Conservation (phyloP, 2,113 vertebrate genomes). For the Anhinga rufa region DNA sequence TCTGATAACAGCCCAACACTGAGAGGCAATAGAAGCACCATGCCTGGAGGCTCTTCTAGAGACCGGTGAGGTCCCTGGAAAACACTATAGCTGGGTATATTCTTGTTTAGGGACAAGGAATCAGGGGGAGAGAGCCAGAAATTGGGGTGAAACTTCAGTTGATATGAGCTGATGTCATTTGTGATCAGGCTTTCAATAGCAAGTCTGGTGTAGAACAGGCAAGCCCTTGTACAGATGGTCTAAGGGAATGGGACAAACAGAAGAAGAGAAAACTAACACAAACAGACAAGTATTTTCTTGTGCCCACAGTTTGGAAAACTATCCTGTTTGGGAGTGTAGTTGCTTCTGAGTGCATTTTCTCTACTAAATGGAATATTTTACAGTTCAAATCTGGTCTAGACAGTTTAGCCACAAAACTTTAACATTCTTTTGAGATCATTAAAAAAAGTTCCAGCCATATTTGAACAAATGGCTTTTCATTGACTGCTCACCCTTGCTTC, state of each 20-base stretch:
- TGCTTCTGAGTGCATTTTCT: conserved; percentile 7
- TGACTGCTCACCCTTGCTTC: neutral
- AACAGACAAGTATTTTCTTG: neutral
- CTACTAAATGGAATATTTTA: conserved; percentile 40
- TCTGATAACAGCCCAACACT: neutral
- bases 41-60: neutral
- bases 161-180: neutral
- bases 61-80: neutral
- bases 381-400: conserved; percentile 36
- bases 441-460: neutral
- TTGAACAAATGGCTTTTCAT: conserved; percentile 56
- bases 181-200: neutral
- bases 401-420: conserved; percentile 36
- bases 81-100: neutral
- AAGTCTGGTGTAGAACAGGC: neutral
- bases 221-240: neutral
- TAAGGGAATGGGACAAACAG: neutral
- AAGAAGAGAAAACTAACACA: neutral
- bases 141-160: neutral
- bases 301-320: neutral
- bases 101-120: neutral
- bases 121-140: neutral
- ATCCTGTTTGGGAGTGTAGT: neutral
- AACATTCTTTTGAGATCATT: conserved; percentile 54
- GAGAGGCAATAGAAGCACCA: neutral